Base-by-base conservation (phyloP, 2,113 vertebrate species). In the Seriola rivoliana region DNA sequence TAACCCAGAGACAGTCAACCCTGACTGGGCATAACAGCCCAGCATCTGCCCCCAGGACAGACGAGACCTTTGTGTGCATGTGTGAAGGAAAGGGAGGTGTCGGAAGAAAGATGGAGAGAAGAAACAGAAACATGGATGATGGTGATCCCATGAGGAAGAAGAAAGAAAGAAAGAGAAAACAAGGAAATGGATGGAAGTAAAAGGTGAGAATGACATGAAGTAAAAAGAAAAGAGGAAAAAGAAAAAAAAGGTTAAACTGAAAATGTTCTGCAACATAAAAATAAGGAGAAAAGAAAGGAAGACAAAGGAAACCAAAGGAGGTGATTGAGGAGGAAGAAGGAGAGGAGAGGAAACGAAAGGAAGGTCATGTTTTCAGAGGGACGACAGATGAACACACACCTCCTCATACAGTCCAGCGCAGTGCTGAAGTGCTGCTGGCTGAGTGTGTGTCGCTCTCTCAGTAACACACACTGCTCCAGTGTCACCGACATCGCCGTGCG, bases 401-500 rank as follows among this genome's bases (percentile, higher is more conserved):
- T 98, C 89, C 97, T 95, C 97, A 98, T 98, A 40, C 95, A 96
- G 82, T 97, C 96, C 87, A 98, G 94, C 0, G 97, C 97, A 0
- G 93, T 87, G 74, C 94, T 94, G 60, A 98, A 97, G 93, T 96
- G 96, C 64, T 96, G 95, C 13, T 93, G 95, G 86, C 96, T 91
- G 29, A 98, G 93, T 10, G 95, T 88, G 85, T 98, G 97, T 48
- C 95, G 91, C 0, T 98, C 96, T 48, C 95, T 89, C 86, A 98
- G 84, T 75, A 98, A 93, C 17, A 94, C 93, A 88, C 97, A 97
- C 89, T 98, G 97, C 77, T 98, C 97, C 65, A 98, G 93, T 0
- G 97, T 98, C 88, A 98, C 97, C 0, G 97, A 97, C 97, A 98
- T 98, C 0, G 97, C 96, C 0, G 97, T 98, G 44, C 97, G 95